phyloP scores from a whole-genome alignment of 2,797 vertebrate species.

The Euthynnus affinis region DNA sequence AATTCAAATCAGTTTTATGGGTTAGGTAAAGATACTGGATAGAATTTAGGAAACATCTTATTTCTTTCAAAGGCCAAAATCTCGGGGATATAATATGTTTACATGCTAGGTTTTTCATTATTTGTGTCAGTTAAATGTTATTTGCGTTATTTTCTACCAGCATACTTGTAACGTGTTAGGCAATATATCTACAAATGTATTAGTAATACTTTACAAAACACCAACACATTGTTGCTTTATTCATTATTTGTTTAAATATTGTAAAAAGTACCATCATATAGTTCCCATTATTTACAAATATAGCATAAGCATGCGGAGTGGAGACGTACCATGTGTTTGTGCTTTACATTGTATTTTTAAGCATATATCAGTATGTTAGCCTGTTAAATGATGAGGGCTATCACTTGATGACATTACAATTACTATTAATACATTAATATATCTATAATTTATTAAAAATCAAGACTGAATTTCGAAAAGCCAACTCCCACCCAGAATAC shows the following conservation, averaged over 20 bases:
- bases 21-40: neutral
- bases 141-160: too few species aligned
- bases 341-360: neutral
- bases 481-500: conserved; percentile 61
- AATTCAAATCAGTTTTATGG: neutral
- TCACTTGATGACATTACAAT: neutral
- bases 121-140: neutral
- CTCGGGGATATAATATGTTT: neutral
- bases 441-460: conserved; percentile 19
- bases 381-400: rapidly evolving
- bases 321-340: too few species aligned
- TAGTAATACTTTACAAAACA: neutral
- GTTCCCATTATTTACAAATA: neutral
- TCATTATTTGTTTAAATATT: neutral
- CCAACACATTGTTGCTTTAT: too few species aligned
- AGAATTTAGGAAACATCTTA: neutral
- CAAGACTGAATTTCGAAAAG: conserved; percentile 22
- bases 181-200: neutral
- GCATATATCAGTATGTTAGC: too few species aligned
- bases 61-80: neutral
- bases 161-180: neutral
- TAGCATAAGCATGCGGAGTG: neutral
- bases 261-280: neutral
- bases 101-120: neutral
- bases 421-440: conserved; percentile 4